Conservation (phyloP, 2,888 invertebrate genomes). For the Leistus spinibarbis region DNA sequence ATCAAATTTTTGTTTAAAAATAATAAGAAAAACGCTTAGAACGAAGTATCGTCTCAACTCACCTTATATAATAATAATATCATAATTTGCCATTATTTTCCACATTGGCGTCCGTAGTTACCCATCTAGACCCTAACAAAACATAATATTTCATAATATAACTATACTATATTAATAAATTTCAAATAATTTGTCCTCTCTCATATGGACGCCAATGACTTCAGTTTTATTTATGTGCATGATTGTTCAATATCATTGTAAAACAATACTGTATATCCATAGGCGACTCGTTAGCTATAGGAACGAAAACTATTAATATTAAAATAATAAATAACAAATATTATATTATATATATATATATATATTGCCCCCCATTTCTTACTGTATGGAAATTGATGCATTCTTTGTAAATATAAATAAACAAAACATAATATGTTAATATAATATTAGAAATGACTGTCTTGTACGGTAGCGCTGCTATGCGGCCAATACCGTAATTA, state of each 20-base stretch:
- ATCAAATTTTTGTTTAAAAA: conserved; percentile 29
- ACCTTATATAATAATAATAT: neutral
- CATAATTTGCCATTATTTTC: neutral
- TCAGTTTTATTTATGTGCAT: conserved; percentile 23
- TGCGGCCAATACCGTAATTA: conserved; percentile 2
- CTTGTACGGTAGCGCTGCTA: conserved; percentile 9
- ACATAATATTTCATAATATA: neutral
- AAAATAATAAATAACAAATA: neutral
- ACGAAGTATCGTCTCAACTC: neutral
- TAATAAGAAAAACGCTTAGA: conserved; percentile 26
- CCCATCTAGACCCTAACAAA: neutral
- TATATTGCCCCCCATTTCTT: conserved; percentile 21
- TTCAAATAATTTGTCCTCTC: neutral
- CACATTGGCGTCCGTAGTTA: neutral
- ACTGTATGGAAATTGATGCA: conserved; percentile 17
- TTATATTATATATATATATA: neutral
- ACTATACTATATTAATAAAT: neutral
- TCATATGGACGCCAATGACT: conserved; percentile 14
- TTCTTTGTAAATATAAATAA: conserved; percentile 33
- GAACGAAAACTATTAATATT: conserved; percentile 23
- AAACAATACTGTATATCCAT: conserved; percentile 32
- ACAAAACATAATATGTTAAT: conserved; percentile 13
- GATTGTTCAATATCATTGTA: conserved; percentile 27
- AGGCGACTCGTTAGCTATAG: conserved; percentile 21
- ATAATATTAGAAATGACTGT: conserved; percentile 21